Percentiles rank a stretch among this genome's conserved stretches.
Evolutionary conservation across 2,113 vertebrate species (phyloP).

Genomic region (Cryptotis parvus): DNA sequence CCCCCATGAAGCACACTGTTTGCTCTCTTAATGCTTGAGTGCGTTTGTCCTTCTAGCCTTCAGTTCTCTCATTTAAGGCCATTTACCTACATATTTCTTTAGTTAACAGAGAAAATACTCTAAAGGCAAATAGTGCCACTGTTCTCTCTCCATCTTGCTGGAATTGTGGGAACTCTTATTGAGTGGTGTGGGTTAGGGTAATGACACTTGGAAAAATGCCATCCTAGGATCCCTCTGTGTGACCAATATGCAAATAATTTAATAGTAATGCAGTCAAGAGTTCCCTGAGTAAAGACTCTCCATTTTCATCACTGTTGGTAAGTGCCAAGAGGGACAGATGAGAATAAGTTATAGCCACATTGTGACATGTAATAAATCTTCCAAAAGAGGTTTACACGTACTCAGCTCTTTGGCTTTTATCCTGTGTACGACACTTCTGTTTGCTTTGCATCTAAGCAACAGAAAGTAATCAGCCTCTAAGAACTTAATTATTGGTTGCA

Average conservation of each 20-base stretch:
- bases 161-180: conserved; percentile 54
- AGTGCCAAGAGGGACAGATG: conserved; percentile 82
- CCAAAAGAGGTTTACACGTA: conserved; percentile 74
- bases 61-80: background rate
- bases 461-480: conserved; percentile 77
- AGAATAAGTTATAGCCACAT: conserved; percentile 81
- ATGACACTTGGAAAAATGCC: conserved; percentile 75
- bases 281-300: conserved; percentile 78
- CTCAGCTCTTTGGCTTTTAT: conserved; percentile 80
- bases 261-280: conserved; percentile 75
- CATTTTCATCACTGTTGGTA: conserved; percentile 80
- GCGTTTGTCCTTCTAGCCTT: background rate
- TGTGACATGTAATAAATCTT: conserved; percentile 82
- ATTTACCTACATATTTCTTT: conserved; percentile 41
- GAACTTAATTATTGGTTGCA: conserved; percentile 79
- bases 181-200: conserved; percentile 63
- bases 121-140: conserved; percentile 20
- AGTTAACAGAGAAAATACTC: conserved; percentile 30
- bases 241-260: conserved; percentile 82
- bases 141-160: conserved; percentile 26
- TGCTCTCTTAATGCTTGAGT: background rate
- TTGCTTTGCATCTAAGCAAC: conserved; percentile 83
- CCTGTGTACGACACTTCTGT: conserved; percentile 74
- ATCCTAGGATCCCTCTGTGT: conserved; percentile 58
- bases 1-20: background rate